A percentile compares a stretch with the other conserved stretches of the same genome.
Evolutionary conservation across 2,113 vertebrate genomes (phyloP).

Genomic region (Aviceda subcristata): DNA sequence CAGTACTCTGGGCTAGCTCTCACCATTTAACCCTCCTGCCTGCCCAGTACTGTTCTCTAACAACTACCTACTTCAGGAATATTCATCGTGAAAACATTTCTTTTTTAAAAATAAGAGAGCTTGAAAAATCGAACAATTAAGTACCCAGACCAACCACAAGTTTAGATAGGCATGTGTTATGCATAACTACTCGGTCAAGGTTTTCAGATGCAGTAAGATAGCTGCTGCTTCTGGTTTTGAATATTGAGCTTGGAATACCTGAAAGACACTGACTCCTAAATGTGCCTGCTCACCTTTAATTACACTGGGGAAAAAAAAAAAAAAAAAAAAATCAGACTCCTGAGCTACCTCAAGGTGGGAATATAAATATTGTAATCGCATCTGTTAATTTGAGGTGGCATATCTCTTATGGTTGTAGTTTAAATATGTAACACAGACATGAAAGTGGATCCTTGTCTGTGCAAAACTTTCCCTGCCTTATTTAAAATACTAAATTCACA

Average conservation of each 20-base stretch:
- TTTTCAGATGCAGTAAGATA: not conserved
- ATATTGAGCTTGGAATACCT: not conserved
- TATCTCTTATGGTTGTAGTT: not conserved
- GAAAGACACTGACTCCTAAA: not conserved
- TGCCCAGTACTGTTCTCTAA: not conserved
- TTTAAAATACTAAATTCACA: constrained; percentile 11
- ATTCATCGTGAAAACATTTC: not conserved
- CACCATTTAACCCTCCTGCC: not conserved
- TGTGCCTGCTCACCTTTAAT: not conserved
- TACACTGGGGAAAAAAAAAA: not conserved
- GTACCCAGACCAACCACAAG: not conserved
- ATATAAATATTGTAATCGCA: not conserved
- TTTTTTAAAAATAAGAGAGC: not conserved
- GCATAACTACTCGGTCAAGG: not conserved
- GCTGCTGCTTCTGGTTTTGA: not conserved
- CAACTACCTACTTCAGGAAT: not conserved
- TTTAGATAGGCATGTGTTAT: not conserved
- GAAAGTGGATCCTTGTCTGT: not conserved
- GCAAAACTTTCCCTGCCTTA: not conserved
- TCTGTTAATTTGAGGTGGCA: not conserved
- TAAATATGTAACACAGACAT: not conserved
- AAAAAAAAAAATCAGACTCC: not conserved
- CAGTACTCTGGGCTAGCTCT: not conserved
- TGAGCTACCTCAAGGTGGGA: not conserved
- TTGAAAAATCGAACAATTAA: not conserved